phyloP scores from a whole-genome alignment of 1,140 invertebrate species.

The Riptortus pedestris region DNA sequence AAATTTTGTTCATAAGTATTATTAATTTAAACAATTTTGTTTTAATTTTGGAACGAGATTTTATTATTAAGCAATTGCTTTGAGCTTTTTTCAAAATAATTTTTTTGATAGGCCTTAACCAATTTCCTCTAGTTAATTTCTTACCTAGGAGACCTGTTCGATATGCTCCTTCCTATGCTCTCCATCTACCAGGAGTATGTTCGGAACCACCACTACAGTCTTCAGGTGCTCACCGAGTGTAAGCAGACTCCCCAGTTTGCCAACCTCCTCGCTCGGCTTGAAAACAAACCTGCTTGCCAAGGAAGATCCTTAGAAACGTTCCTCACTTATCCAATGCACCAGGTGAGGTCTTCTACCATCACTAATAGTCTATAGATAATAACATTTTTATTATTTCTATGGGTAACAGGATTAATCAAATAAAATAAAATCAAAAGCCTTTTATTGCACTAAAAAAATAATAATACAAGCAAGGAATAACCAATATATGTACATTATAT shows the following conservation, averaged over 20 bases:
- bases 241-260: conserved; percentile 78
- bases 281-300: conserved; percentile 77
- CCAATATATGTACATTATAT: no score
- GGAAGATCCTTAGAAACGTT: conserved; percentile 79
- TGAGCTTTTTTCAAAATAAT: no score
- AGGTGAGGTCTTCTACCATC: conserved; percentile 58
- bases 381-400: background rate
- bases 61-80: no score
- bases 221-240: conserved; percentile 89
- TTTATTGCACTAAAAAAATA: no score
- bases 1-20: no score
- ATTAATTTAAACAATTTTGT: no score
- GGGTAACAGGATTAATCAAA: background rate
- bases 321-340: conserved; percentile 90
- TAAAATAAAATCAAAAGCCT: no score
- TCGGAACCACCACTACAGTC: conserved; percentile 83
- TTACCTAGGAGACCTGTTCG: conserved; percentile 73
- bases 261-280: conserved; percentile 65
- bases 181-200: conserved; percentile 93
- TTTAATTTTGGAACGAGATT: no score
- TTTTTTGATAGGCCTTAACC: no score
- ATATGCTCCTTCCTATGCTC: conserved; percentile 87
- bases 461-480: no score
- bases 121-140: conserved; percentile 5
- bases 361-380: no score